Conservation (phyloP, 2,888 invertebrate genomes). For the Calameuta idolon region DNA sequence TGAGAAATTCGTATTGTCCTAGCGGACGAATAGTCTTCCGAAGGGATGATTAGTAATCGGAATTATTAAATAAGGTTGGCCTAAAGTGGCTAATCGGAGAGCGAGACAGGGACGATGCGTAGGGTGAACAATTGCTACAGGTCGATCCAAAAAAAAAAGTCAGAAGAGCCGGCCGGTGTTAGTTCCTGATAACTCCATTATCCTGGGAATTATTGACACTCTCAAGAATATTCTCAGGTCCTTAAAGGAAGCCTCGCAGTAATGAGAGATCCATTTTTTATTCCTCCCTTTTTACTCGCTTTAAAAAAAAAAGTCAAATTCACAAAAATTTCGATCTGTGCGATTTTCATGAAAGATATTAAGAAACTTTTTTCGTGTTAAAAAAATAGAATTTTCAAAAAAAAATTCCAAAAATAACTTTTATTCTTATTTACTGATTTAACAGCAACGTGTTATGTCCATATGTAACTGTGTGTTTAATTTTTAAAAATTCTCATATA, state of each 20-base stretch:
- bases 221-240: neutral
- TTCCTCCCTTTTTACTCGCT: neutral
- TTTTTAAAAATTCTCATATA: neutral
- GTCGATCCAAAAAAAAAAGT: neutral
- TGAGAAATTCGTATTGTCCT: neutral
- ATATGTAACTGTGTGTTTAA: neutral
- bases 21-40: neutral
- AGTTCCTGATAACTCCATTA: constrained; percentile 23
- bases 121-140: neutral
- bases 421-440: no score
- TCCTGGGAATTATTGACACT: neutral
- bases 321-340: neutral
- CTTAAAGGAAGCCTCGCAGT: neutral
- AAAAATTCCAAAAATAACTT: no score
- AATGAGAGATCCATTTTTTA: neutral
- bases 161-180: constrained; percentile 29
- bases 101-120: neutral
- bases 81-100: neutral
- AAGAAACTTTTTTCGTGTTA: no score
- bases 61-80: neutral
- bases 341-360: neutral
- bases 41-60: neutral
- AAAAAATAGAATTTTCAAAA: no score
- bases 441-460: no score
- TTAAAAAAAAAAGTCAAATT: neutral